Evolutionary conservation across 2,113 vertebrate species (phyloP).

Genomic region (Nannobrachium achirus): DNA sequence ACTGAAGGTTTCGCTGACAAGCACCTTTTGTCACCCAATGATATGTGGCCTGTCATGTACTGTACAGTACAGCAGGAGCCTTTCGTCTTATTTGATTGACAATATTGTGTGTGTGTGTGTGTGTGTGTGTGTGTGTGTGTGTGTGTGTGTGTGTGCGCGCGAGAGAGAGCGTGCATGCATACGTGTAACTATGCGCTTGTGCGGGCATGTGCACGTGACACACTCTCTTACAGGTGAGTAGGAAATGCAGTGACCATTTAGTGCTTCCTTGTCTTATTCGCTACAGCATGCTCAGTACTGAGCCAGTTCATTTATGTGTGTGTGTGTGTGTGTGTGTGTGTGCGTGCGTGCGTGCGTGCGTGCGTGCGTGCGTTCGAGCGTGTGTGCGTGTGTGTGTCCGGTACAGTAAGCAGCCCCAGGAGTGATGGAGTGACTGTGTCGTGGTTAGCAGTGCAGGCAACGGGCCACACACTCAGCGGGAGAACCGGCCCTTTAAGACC

Average conservation of each 20-base stretch:
- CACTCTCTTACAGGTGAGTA: not conserved
- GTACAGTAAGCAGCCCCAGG: conserved; percentile 51
- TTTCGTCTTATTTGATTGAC: conserved; percentile 25
- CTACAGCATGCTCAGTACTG: not conserved
- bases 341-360: conserved; percentile 13
- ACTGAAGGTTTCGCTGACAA: conserved; percentile 13
- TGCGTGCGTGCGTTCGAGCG: not conserved
- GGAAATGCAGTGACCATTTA: conserved; percentile 33
- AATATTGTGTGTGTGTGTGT: not conserved
- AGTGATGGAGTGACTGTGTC: conserved; percentile 41
- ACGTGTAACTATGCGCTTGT: no score
- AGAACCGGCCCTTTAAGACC: conserved; percentile 78
- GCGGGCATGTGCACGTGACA: not conserved
- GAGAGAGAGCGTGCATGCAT: no score
- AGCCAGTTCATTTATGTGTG: not conserved
- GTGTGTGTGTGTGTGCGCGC: no score
- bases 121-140: conserved; percentile 18
- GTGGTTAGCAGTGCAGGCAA: conserved; percentile 41
- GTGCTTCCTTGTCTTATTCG: conserved; percentile 3
- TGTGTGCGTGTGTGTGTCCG: conserved; percentile 30
- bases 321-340: conserved; percentile 18
- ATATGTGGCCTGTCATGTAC: conserved; percentile 42
- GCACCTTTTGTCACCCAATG: conserved; percentile 35
- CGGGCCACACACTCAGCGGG: conserved; percentile 60
- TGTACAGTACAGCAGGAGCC: conserved; percentile 12